A percentile compares a stretch with the other conserved stretches of the same genome.
Conservation (phyloP, 2,797 vertebrate species). For the Leptoclinus maculatus region DNA sequence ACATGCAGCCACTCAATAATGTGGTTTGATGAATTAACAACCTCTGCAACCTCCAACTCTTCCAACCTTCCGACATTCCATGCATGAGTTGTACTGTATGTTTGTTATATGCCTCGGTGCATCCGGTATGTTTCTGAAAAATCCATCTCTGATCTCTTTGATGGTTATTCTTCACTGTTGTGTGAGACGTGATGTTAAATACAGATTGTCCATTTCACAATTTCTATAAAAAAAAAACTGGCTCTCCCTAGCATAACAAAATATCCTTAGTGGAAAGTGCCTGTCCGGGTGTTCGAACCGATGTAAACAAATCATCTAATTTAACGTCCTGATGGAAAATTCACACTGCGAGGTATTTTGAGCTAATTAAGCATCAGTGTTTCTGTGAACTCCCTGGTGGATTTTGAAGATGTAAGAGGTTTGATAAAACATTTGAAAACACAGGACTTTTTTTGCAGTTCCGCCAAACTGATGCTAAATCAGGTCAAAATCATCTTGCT, state of each 20-base stretch:
- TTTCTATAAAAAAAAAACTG: background rate
- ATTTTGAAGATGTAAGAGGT: constrained; percentile 33
- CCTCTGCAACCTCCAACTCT: constrained; percentile 27
- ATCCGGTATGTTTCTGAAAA: constrained; percentile 20
- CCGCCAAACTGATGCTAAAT: constrained; percentile 55
- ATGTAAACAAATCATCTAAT: constrained; percentile 51
- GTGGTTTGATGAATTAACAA: constrained; percentile 9
- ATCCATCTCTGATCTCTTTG: constrained; percentile 7
- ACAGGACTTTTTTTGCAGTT: constrained; percentile 19
- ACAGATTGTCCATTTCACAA: constrained; percentile 30
- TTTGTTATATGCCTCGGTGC: constrained; percentile 24
- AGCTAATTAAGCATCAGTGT: constrained; percentile 57
- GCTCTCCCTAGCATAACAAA: constrained; percentile 41
- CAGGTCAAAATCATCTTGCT: constrained; percentile 53
- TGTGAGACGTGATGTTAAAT: constrained; percentile 32
- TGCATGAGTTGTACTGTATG: constrained; percentile 42
- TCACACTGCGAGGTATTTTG: constrained; percentile 49
- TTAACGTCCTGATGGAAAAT: constrained; percentile 49
- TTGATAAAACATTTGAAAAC: constrained; percentile 39
- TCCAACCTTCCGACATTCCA: constrained; percentile 53
- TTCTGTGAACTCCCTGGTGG: constrained; percentile 10
- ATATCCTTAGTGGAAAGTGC: constrained; percentile 71
- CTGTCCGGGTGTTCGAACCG: constrained; percentile 71
- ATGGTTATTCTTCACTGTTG: background rate
- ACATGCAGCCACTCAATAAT: constrained; percentile 1